phyloP scores from a whole-genome alignment of 2,888 invertebrate species.

The Teinopalpus imperialis region DNA sequence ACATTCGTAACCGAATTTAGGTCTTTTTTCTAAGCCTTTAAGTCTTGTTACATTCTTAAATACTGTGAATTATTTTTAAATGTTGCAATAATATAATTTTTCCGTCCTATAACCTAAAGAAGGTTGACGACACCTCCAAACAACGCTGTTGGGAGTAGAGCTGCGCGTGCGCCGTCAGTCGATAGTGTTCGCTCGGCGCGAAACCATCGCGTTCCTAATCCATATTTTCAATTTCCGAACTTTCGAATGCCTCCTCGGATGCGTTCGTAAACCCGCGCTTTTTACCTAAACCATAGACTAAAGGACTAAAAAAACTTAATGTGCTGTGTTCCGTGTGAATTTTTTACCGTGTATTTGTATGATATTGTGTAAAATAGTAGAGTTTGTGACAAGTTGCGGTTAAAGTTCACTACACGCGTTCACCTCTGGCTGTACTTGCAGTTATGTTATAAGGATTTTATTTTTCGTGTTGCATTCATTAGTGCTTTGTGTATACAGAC shows the following conservation, averaged over 20 bases:
- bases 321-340: conserved; percentile 20
- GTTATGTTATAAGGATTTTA: conserved; percentile 31
- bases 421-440: conserved; percentile 49
- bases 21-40: no score
- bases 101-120: conserved; percentile 32
- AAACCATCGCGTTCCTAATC: conserved; percentile 46
- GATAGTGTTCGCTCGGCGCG: conserved; percentile 56
- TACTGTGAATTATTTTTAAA: no score
- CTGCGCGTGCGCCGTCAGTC: conserved; percentile 68
- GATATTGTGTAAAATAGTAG: conserved; percentile 39
- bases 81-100: no score
- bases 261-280: conserved; percentile 23
- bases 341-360: conserved; percentile 20
- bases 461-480: conserved; percentile 2
- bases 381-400: conserved; percentile 57
- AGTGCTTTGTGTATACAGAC: conserved; percentile 12
- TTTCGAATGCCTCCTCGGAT: conserved; percentile 39
- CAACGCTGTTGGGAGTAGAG: conserved; percentile 47
- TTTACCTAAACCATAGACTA: conserved; percentile 16
- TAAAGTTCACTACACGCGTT: conserved; percentile 49
- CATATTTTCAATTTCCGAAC: conserved; percentile 52
- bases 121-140: conserved; percentile 49
- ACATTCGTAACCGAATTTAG: no score
- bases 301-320: conserved; percentile 1
- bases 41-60: no score